Percentiles rank a stretch among this genome's conserved stretches.
These are phyloP conservation scores for Carcharodon carcharias DNA, from an alignment of 2,797 vertebrate species.

Conservation along the genomic window DNA sequence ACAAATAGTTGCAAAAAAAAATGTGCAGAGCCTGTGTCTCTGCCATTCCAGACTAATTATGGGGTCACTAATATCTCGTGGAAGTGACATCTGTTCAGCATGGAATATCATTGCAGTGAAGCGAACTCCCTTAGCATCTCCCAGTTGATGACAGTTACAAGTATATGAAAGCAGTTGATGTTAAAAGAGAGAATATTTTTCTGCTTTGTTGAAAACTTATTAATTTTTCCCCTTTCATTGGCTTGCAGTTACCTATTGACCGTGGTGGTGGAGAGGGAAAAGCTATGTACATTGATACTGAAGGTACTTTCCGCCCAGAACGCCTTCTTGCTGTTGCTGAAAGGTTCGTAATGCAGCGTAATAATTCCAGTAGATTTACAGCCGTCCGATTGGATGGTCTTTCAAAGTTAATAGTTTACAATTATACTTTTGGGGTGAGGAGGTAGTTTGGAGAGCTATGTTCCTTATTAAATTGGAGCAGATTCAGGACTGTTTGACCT, in stretches of 20 bases:
- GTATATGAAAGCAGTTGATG: neutral
- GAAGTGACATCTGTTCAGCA: neutral
- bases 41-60: neutral
- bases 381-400: neutral
- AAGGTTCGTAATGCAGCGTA: conserved; percentile 59
- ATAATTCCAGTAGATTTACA: neutral
- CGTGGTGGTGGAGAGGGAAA: conserved; percentile 91
- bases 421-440: neutral
- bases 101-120: neutral
- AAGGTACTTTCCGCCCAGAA: conserved; percentile 92
- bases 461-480: neutral
- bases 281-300: conserved; percentile 96
- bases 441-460: too few relatives aligned
- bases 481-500: neutral
- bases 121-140: neutral
- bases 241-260: conserved; percentile 82
- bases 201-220: neutral
- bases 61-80: neutral
- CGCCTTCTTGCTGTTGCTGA: conserved; percentile 88
- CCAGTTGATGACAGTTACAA: neutral
- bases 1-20: neutral
- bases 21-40: neutral
- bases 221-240: neutral
- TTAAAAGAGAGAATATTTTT: neutral
- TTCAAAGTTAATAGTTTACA: neutral